These are phyloP conservation scores for Agrotis clavis DNA, from an alignment of 2,888 invertebrate genomes.

Conservation along the genomic window DNA sequence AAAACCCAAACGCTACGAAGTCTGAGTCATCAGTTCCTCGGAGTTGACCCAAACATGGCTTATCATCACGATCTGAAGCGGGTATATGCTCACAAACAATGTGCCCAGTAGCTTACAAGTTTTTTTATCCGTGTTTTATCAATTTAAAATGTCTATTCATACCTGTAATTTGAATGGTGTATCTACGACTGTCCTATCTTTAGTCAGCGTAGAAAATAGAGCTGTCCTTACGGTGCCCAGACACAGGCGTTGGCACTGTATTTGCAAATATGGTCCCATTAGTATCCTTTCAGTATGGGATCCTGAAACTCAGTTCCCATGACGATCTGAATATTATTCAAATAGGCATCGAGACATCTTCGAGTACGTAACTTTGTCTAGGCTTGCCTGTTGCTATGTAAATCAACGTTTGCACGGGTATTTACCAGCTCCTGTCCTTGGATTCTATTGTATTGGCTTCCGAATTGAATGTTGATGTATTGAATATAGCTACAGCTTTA, in stretches of 20 bases:
- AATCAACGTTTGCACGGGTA: slow-evolving; percentile 20
- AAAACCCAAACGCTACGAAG: background rate
- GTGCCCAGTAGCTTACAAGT: slow-evolving; percentile 9
- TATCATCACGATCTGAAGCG: slow-evolving; percentile 38
- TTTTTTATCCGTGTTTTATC: background rate
- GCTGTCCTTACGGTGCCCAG: no score
- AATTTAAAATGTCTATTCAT: background rate
- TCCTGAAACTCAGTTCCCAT: slow-evolving; percentile 16
- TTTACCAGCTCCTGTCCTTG: slow-evolving; percentile 36
- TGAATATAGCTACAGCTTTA: background rate
- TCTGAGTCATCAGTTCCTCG: slow-evolving; percentile 28
- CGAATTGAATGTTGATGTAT: slow-evolving; percentile 28
- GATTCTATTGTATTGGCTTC: slow-evolving; percentile 10
- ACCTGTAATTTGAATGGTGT: no score
- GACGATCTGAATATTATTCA: slow-evolving; percentile 53
- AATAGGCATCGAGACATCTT: slow-evolving; percentile 46
- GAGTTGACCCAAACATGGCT: slow-evolving; percentile 29
- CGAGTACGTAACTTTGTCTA: slow-evolving; percentile 42
- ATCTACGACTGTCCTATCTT: no score
- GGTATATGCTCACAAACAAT: slow-evolving; percentile 17
- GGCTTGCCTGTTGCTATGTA: slow-evolving; percentile 13
- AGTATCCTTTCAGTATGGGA: background rate
- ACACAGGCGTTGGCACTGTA: no score
- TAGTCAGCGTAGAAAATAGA: no score
- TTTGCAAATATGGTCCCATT: background rate